Percentiles rank a stretch among this genome's conserved stretches.
These are phyloP conservation scores for Lerista edwardsae DNA, from an alignment of 2,797 vertebrate species.

Conservation along the genomic window DNA sequence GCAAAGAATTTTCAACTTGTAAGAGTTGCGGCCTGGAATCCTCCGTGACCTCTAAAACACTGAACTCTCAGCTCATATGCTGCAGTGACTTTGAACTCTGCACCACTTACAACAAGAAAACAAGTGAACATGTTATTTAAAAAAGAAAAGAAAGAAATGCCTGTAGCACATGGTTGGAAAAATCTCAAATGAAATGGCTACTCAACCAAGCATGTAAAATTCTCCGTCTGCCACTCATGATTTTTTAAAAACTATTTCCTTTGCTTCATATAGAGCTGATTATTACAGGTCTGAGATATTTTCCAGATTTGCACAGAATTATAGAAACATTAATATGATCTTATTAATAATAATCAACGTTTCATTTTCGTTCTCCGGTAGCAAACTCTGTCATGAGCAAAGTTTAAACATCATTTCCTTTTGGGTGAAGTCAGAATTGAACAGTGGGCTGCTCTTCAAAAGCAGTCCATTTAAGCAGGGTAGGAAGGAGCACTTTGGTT, in stretches of 20 bases:
- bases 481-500: too few species aligned
- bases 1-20: too few species aligned
- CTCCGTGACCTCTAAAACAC: too few species aligned
- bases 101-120: background rate
- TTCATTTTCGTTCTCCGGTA: background rate
- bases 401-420: too few species aligned
- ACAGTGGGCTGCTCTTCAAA: too few species aligned
- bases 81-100: too few species aligned
- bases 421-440: too few species aligned
- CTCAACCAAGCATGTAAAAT: background rate
- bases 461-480: too few species aligned
- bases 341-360: background rate
- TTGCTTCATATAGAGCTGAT: background rate
- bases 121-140: background rate
- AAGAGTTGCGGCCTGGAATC: too few species aligned
- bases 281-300: background rate
- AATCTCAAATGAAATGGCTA: background rate
- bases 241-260: background rate
- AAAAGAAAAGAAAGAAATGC: background rate
- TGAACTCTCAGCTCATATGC: too few species aligned
- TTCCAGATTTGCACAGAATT: background rate
- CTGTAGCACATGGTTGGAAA: background rate
- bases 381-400: background rate
- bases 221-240: background rate
- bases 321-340: background rate